A percentile compares a stretch with the other conserved stretches of the same genome.
phyloP scores from a whole-genome alignment of 2,797 vertebrate species.

The Ctenosaura bakeri region DNA sequence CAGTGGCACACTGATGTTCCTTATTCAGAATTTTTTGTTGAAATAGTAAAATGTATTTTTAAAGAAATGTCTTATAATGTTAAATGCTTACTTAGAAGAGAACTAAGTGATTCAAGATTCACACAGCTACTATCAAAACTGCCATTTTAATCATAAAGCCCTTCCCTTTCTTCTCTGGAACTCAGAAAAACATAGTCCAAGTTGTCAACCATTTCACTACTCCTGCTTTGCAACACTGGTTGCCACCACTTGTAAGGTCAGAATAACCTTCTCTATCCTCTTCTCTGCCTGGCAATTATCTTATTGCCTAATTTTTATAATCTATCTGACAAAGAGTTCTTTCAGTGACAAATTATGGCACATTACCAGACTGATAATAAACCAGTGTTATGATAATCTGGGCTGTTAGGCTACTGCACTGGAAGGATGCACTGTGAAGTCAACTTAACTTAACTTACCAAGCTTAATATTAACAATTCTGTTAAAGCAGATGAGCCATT shows the following conservation, averaged over 20 bases:
- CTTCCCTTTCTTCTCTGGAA: too few species aligned
- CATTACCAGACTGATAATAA: background rate
- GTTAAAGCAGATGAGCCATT: background rate
- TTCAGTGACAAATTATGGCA: background rate
- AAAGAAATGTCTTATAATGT: background rate
- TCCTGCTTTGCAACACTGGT: background rate
- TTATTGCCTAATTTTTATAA: background rate
- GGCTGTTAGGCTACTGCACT: too few species aligned
- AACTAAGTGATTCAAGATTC: background rate
- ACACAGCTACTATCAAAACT: background rate
- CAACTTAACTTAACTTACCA: background rate
- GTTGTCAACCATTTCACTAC: too few species aligned
- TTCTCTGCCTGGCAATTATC: background rate
- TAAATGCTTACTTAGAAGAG: background rate
- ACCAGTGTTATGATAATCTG: background rate
- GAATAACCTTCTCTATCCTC: background rate
- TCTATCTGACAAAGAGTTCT: background rate
- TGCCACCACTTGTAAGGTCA: too few species aligned
- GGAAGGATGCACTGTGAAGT: background rate
- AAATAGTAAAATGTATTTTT: background rate
- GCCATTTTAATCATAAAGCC: too few species aligned
- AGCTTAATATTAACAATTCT: background rate
- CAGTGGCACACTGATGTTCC: background rate
- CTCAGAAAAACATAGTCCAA: background rate
- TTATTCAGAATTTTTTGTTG: too few species aligned